Evolutionary conservation across 1,140 invertebrate genomes (phyloP), one percentile per base, ranked within the genome.

Genomic region (Bombus affinis): DNA sequence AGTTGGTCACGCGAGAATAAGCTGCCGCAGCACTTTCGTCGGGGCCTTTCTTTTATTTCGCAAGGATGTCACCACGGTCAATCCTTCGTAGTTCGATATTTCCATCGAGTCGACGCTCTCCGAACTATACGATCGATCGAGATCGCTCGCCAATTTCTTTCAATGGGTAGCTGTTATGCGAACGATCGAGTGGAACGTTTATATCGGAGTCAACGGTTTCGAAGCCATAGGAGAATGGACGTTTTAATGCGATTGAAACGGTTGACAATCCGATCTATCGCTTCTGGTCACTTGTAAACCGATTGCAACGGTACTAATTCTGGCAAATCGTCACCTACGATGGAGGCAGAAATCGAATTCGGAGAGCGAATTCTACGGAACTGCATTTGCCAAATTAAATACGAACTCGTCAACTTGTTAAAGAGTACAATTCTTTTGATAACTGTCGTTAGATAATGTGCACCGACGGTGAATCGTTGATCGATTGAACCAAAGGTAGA

Each of bases 361-460:
- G 28, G 28, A 13, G 12, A 32, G 57, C 75, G 18, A 28, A 59
- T 62, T 37, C 42, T 25, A 35, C 25, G 3, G 39, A 35, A 74
- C 73, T 28, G 28, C 70, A 35, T 44, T 72, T 62, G 68, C 35
- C 37, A 70, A 53, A 65, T 59, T 4, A 53, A 59, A 35, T 18
- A 44, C 37, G 42, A 70, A 74, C 71, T 42, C 68, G 22, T 22
- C 44, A 42, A 57, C 22, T 74, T 79, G 39, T 44, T 62, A 25
- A 44, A 35, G 59, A 57, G 77, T 59, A 81, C 47, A 75, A 74
- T 70, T 18, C 42, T 72, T 83, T 80, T 88, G 79, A 88, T 85
- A 86, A 80, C 70, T 44, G 86, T 86, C 35, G 62, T 88, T 72
- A 90, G 89, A 85, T 90, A 88, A 90, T 83, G 80, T 59, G 74